phyloP scores from a whole-genome alignment of 2,888 invertebrate species.

The Laothoe populi region DNA sequence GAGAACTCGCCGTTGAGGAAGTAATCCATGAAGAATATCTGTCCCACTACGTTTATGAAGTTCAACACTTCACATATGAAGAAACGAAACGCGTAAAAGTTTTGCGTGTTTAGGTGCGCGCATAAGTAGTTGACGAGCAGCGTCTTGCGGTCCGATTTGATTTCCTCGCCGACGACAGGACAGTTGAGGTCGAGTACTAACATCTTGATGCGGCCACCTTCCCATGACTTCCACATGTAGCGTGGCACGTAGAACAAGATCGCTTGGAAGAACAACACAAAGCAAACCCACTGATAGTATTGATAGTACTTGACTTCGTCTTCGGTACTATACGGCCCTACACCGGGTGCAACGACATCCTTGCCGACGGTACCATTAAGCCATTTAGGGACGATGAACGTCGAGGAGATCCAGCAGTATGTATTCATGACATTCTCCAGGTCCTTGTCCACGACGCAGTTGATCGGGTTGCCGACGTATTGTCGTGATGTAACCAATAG shows the following conservation, averaged over 20 bases:
- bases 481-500: slow-evolving; percentile 96
- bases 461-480: slow-evolving; percentile 98
- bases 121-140: slow-evolving; percentile 92
- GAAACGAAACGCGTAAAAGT: slow-evolving; percentile 95
- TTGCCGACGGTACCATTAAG: slow-evolving; percentile 91
- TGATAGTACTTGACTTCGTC: slow-evolving; percentile 96
- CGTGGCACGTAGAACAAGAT: slow-evolving; percentile 96
- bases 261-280: slow-evolving; percentile 95
- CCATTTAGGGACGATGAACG: slow-evolving; percentile 95
- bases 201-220: slow-evolving; percentile 96
- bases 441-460: slow-evolving; percentile 96
- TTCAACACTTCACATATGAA: slow-evolving; percentile 95
- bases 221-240: slow-evolving; percentile 97
- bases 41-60: slow-evolving; percentile 94
- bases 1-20: slow-evolving; percentile 96
- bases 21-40: slow-evolving; percentile 96
- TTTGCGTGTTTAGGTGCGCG: slow-evolving; percentile 92
- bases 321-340: slow-evolving; percentile 91
- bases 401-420: slow-evolving; percentile 96
- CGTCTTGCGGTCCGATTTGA: slow-evolving; percentile 92
- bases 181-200: slow-evolving; percentile 94
- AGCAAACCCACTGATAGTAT: slow-evolving; percentile 98
- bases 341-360: slow-evolving; percentile 93
- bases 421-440: slow-evolving; percentile 96
- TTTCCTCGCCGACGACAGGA: slow-evolving; percentile 92